Conservation (phyloP, 1,140 invertebrate genomes). For the Tetranychus cinnabarinus region DNA sequence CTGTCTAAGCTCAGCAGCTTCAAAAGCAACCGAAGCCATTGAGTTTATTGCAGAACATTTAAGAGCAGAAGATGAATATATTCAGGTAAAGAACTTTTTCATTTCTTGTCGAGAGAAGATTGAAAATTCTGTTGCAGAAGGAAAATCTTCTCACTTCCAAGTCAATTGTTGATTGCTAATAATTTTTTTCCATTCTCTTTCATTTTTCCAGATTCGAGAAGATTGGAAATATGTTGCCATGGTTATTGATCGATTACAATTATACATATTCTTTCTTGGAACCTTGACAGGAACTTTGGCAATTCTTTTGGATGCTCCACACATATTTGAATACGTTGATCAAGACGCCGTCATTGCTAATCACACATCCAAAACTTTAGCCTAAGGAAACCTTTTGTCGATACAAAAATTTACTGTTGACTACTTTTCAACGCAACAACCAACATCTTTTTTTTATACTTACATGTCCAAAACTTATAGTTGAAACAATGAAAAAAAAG, state of each 20-base stretch:
- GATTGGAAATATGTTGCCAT: conserved; percentile 99
- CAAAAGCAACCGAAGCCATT: conserved; percentile 77
- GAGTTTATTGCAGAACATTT: conserved; percentile 95
- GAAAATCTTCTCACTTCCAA: neutral
- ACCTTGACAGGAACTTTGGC: conserved; percentile 76
- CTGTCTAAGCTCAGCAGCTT: conserved; percentile 63
- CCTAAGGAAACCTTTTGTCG: too few relatives aligned
- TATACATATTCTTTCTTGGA: conserved; percentile 91
- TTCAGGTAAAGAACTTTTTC: conserved; percentile 42
- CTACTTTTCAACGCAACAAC: too few relatives aligned
- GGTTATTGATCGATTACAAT: conserved; percentile 89
- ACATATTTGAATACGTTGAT: conserved; percentile 97
- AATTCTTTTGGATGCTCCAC: conserved; percentile 93
- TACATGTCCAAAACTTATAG: too few relatives aligned
- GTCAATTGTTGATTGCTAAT: neutral
- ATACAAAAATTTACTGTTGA: too few relatives aligned
- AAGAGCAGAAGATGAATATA: conserved; percentile 83
- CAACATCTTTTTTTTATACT: too few relatives aligned
- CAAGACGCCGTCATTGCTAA: conserved; percentile 76
- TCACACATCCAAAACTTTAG: too few relatives aligned
- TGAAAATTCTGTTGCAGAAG: too few relatives aligned
- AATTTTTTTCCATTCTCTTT: neutral
- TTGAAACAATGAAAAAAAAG: too few relatives aligned
- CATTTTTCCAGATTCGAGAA: conserved; percentile 56
- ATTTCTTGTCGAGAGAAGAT: too few relatives aligned